Base-by-base conservation (phyloP, 2,888 invertebrate genomes). In the Erebia palarica region DNA sequence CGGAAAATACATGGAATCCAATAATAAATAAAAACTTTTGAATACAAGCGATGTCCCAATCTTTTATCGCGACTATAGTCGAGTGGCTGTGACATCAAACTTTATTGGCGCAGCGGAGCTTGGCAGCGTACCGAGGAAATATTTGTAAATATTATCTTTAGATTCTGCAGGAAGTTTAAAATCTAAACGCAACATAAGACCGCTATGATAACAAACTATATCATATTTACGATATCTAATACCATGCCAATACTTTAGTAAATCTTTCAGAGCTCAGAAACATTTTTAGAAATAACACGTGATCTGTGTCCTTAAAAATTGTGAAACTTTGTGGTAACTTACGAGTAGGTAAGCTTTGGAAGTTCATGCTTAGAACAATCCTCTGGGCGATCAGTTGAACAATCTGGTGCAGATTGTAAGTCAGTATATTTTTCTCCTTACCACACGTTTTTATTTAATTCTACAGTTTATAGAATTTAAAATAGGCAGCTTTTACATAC, bases 141-240 rank as follows among this genome's bases (percentile, higher is more conserved):
- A 42, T 42, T 44, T 60, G 60, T 60, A n/a, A n/a, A 60, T 42
- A 42, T 60, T 60, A 44, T 59, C 42, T 60, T 42, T 44, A 16
- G 42, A 60, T 42, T 60, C 42, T 60, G n/a, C 42, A 60, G 42
- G 42, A 58, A 58, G 58, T 58, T 27, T 27, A 14, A n/a, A 53
- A 58, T 58, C 27, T 58, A 36, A 60, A n/a, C 58, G 42, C 42
- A 60, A 10, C 42, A 16, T n/a, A 44, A 16, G 44, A 44, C 42
- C 42, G 42, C 42, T 8, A 2, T 16, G 60, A 44, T 42, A 60
- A 42, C 42, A 42, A 44, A 60, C 60, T 44, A 10, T 16, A 44
- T 42, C n/a, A 10, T 16, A 60, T 42, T 60, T 60, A 60, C 60
- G 60, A 42, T 10, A 60, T 16, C 9, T 13, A 47, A 47, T 47